Percentiles rank a stretch among this genome's conserved stretches.
These are phyloP conservation scores for Gordius sp. DNA, from an alignment of 2,888 invertebrate species.

Conservation along the genomic window DNA sequence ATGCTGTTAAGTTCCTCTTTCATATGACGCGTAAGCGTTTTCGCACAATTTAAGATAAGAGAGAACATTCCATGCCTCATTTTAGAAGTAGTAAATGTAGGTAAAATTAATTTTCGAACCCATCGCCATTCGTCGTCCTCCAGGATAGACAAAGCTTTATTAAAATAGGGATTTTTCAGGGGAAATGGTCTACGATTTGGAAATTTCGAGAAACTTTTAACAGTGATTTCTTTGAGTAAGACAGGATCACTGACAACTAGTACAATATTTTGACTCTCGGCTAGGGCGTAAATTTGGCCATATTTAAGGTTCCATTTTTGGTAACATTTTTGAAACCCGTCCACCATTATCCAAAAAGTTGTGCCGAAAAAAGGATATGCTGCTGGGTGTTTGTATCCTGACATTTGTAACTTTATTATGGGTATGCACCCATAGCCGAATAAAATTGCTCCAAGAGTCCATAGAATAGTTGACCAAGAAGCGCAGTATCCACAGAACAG, in stretches of 20 bases:
- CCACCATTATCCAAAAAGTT: not conserved
- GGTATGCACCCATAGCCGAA: not conserved
- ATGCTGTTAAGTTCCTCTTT: too few species aligned
- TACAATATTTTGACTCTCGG: not conserved
- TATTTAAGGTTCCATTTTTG: not conserved
- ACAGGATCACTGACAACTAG: not conserved
- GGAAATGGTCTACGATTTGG: not conserved
- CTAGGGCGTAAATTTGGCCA: not conserved
- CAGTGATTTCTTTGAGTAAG: not conserved
- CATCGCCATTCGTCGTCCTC: not conserved
- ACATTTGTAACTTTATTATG: not conserved
- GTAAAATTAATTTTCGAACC: too few species aligned
- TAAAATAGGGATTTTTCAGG: not conserved
- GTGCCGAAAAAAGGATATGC: not conserved
- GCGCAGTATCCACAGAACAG: too few species aligned
- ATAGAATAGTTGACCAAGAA: too few species aligned
- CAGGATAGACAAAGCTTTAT: not conserved
- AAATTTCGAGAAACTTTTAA: not conserved
- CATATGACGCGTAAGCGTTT: too few species aligned
- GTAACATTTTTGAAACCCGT: not conserved
- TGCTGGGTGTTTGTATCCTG: not conserved
- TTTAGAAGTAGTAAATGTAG: too few species aligned
- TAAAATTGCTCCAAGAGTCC: too few species aligned
- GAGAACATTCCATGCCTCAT: too few species aligned
- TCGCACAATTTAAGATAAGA: too few species aligned